Percentiles rank a stretch among this genome's conserved stretches.
phyloP scores from a whole-genome alignment of 2,888 invertebrate genomes.

The Octonoba sinensis region DNA sequence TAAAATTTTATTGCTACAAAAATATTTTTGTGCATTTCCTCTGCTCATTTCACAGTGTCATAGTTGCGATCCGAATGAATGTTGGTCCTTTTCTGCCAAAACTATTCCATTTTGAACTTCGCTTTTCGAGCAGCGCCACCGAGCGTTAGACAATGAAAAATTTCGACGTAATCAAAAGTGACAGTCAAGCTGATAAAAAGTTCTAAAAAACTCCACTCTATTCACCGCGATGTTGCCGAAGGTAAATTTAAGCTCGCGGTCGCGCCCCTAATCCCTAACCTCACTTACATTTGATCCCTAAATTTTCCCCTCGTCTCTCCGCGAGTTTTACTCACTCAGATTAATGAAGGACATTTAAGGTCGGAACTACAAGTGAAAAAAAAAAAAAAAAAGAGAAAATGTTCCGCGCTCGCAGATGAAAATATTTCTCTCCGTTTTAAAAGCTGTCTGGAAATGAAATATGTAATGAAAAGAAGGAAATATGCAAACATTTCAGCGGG shows the following conservation, averaged over 20 bases:
- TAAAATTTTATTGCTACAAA: no score
- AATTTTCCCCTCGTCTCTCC: slow-evolving; percentile 40
- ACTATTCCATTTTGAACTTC: slow-evolving; percentile 29
- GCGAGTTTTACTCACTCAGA: background rate
- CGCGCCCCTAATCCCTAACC: slow-evolving; percentile 37
- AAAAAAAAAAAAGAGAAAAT: background rate
- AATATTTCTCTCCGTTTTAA: no score
- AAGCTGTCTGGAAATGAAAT: no score
- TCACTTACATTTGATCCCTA: slow-evolving; percentile 52
- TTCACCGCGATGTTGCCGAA: background rate
- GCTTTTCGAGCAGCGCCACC: slow-evolving; percentile 21
- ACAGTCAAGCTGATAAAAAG: slow-evolving; percentile 22
- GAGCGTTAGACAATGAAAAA: slow-evolving; percentile 43
- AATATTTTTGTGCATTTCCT: no score
- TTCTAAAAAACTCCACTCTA: slow-evolving; percentile 19
- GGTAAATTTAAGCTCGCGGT: slow-evolving; percentile 35
- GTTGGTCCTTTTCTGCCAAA: slow-evolving; percentile 19
- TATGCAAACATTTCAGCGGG: no score
- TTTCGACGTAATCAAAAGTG: slow-evolving; percentile 55
- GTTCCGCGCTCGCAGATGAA: no score
- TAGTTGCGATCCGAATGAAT: background rate
- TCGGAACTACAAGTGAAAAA: no score
- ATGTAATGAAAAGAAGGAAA: no score
- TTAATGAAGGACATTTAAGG: slow-evolving; percentile 40
- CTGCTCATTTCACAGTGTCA: no score